Evolutionary conservation across 2,797 vertebrate genomes (phyloP).

Genomic region (Syncerus caffer): DNA sequence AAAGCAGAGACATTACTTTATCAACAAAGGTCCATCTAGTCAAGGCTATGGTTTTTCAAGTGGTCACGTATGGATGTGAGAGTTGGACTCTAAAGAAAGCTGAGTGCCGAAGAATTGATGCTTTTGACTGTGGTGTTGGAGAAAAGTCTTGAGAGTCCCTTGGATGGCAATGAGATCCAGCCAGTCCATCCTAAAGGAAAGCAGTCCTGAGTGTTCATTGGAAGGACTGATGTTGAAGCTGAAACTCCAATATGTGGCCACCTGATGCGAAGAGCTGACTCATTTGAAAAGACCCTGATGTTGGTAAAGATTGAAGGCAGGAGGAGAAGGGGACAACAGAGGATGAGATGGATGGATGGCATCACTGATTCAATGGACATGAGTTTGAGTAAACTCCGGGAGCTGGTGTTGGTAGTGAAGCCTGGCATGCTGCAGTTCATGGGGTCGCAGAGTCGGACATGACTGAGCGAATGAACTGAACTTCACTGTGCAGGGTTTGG

Average conservation of each 20-base stretch:
- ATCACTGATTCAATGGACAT: background rate
- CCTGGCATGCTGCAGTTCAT: background rate
- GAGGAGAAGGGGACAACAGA: accelerated
- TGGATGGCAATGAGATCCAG: background rate
- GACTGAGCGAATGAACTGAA: background rate
- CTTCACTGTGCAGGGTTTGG: constrained; percentile 59
- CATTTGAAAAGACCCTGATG: background rate
- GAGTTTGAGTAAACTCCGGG: background rate
- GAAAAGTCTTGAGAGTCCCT: background rate
- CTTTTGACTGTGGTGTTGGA: background rate
- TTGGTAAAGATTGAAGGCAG: background rate
- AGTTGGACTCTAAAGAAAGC: background rate
- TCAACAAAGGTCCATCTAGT: background rate
- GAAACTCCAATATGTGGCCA: background rate
- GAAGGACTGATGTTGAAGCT: background rate
- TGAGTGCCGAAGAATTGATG: accelerated
- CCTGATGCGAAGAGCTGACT: accelerated
- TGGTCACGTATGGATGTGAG: background rate
- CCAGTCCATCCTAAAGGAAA: background rate
- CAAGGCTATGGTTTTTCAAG: background rate
- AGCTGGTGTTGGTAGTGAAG: background rate
- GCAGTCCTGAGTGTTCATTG: background rate
- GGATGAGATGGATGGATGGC: background rate
- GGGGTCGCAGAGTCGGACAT: accelerated
- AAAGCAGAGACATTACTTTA: too few species aligned